Evolutionary conservation across 2,113 vertebrate species (phyloP).

Genomic region (Nannobrachium achirus): DNA sequence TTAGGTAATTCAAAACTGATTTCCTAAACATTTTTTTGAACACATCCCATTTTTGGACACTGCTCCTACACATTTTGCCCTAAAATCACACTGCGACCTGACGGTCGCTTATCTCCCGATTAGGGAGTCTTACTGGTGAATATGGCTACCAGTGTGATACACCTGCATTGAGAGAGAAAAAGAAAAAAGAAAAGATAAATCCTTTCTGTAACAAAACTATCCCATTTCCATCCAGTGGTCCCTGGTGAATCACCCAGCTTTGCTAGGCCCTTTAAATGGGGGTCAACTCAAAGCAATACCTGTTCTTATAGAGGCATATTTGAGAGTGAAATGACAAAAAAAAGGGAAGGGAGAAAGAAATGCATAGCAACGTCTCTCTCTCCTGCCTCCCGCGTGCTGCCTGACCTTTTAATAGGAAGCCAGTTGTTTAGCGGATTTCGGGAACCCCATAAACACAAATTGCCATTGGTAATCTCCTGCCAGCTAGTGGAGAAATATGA

Average conservation of each 20-base stretch:
- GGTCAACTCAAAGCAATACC: slow-evolving; percentile 2
- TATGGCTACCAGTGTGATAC: not conserved
- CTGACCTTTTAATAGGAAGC: slow-evolving; percentile 62
- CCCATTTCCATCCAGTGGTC: not conserved
- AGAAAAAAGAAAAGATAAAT: no score
- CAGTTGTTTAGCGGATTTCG: slow-evolving; percentile 60
- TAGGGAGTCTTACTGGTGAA: no score
- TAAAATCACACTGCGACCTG: no score
- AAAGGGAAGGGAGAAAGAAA: no score
- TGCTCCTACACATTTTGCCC: no score
- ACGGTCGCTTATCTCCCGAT: no score
- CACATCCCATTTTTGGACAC: no score
- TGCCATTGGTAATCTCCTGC: slow-evolving; percentile 64
- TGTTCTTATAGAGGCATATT: not conserved
- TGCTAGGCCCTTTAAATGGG: not conserved
- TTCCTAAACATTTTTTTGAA: no score
- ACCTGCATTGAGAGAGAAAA: not conserved
- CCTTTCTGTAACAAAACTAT: not conserved
- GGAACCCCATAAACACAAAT: slow-evolving; percentile 73
- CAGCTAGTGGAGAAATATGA: slow-evolving; percentile 65
- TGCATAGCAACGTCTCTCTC: no score
- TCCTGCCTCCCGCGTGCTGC: slow-evolving; percentile 3
- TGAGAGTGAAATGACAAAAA: not conserved
- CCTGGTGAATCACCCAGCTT: not conserved
- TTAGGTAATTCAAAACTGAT: no score